Evolutionary conservation across 2,888 invertebrate genomes (phyloP), one percentile per base, ranked within the genome.

Genomic region (Ferdinandea cuprea): DNA sequence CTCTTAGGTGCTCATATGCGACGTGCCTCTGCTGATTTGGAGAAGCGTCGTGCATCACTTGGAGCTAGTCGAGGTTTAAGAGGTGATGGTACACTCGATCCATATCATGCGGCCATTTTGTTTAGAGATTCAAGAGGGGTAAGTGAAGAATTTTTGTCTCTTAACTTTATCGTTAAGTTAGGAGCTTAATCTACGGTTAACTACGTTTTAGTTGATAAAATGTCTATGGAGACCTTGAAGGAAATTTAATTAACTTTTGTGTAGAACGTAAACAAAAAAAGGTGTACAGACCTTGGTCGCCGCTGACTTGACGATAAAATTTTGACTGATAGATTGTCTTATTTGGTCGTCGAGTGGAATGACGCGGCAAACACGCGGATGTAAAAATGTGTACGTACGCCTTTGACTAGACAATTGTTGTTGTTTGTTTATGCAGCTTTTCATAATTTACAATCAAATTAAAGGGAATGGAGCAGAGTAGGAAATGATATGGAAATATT

Each of bases 81-180:
- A 85, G 88, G 90, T 35, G 97, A 97, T 89, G 95, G 95, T 63
- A 94, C 93, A 86, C 91, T 97, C 85, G 97, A 97, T 92, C 97
- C 97, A 15, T 94, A 96, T 87, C 97, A 97, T 91, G 96, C 97
- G 61, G 97, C 97, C 87, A 97, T 97, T 87, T 92, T 97, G 85
- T 97, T 97, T 91, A 93, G 97, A 87, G 97, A 97, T 91, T 96
- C 97, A n/a, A 93, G 97, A 92, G 97, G 97, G 93, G 97, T 97
- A 91, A 95, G 96, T 93, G 32, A 11, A 19, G 1, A 21, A 17
- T 19, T 44, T 66, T 40, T 56, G 15, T 37, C 15, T 19, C 37
- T 48, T 35, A 11, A 19, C 7, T 4, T 21, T 61, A 50, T 61
- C 21, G 5, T 35, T n/a, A n/a, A 48, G n/a, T 17, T 5, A 5